phyloP scores from a whole-genome alignment of 2,113 vertebrate species.

The Eleginops maclovinus region DNA sequence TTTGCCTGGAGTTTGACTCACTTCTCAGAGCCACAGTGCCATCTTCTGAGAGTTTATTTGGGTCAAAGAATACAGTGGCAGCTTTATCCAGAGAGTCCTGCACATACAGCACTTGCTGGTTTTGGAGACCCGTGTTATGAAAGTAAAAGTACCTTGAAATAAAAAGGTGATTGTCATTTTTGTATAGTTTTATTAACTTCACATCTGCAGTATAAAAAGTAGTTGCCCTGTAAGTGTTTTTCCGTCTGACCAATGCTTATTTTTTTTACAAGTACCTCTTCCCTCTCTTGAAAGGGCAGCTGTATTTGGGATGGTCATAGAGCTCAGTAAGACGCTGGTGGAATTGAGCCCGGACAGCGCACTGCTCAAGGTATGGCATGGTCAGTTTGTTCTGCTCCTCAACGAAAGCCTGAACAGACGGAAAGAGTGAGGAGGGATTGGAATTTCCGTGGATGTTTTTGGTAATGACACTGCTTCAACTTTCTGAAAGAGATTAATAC shows the following conservation, averaged over 20 bases:
- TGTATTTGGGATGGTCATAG: constrained; percentile 85
- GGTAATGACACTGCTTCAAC: background rate
- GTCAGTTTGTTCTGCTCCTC: constrained; percentile 84
- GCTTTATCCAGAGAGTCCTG: constrained; percentile 80
- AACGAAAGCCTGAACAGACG: constrained; percentile 77
- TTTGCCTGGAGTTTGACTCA: constrained; percentile 50
- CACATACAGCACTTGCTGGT: constrained; percentile 82
- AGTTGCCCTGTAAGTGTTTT: background rate
- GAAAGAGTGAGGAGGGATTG: background rate
- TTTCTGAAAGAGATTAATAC: background rate
- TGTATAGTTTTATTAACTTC: background rate
- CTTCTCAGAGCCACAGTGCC: constrained; percentile 84
- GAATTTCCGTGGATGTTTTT: background rate
- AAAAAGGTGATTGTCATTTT: background rate
- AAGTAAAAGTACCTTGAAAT: constrained; percentile 83
- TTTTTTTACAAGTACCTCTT: constrained; percentile 55
- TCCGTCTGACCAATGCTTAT: background rate
- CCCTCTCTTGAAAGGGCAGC: constrained; percentile 85
- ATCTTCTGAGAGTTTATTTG: constrained; percentile 83
- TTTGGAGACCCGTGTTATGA: constrained; percentile 85
- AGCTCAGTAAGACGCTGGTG: constrained; percentile 83
- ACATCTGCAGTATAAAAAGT: background rate
- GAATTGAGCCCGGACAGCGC: constrained; percentile 69
- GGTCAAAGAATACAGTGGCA: constrained; percentile 81
- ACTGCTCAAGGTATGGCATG: constrained; percentile 84